Conservation (phyloP, 2,113 vertebrate species). For the Anolis sagrei region DNA sequence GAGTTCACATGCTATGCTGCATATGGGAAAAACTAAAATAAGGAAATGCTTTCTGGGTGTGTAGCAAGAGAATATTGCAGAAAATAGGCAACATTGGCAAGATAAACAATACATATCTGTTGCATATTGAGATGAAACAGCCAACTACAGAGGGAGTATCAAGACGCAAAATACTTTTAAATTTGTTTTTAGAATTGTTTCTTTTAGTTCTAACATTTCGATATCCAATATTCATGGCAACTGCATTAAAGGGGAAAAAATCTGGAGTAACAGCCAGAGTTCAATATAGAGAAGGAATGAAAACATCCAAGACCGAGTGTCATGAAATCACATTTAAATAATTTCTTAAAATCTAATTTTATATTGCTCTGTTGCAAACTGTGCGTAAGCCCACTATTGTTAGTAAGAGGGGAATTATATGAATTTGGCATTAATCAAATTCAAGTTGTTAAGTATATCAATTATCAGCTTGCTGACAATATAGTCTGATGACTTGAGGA, state of each 20-base stretch:
- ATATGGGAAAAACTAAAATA: not conserved
- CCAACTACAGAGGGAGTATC: not conserved
- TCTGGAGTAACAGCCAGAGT: not conserved
- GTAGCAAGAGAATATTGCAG: no score
- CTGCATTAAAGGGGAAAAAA: not conserved
- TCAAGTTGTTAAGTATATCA: slow-evolving; percentile 17
- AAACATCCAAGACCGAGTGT: not conserved
- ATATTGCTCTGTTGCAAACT: not conserved
- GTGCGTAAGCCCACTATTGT: not conserved
- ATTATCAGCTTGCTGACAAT: slow-evolving; percentile 1
- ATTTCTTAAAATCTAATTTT: not conserved
- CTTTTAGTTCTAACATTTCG: not conserved
- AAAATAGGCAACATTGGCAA: not conserved
- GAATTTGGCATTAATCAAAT: not conserved
- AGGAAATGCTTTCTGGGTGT: not conserved
- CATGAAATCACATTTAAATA: slow-evolving; percentile 34
- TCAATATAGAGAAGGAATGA: slow-evolving; percentile 15
- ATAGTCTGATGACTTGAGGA: not conserved
- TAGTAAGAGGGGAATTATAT: accelerated
- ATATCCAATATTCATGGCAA: not conserved
- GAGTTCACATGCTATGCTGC: not conserved
- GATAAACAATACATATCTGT: not conserved
- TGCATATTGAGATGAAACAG: not conserved
- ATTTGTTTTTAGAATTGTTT: not conserved
- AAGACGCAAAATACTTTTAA: not conserved